Evolutionary conservation across 2,888 invertebrate genomes (phyloP), one percentile per base, ranked within the genome.

Genomic region (Cheilosia pagana): DNA sequence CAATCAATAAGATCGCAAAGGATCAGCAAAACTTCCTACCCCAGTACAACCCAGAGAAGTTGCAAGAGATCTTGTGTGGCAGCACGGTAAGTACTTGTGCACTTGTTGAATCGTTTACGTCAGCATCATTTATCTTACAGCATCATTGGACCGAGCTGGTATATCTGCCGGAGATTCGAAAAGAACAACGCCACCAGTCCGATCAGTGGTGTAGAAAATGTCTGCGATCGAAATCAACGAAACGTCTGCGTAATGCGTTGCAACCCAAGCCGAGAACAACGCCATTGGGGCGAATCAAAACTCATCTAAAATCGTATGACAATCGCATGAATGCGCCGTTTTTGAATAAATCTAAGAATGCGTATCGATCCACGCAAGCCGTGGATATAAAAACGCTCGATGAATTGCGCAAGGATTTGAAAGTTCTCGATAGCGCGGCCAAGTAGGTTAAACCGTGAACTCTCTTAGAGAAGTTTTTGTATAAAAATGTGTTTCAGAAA

Each of bases 111-210:
- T 4, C 10, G 6, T 21, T 21, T 10, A 12, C 0, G 16, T 41
- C 3, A 19, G 12, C 19, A 53, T 43, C 19, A 53, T 43, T 55
- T 68, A 62, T 68, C 81, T 87, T 89, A 39, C 87, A 93, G 93
- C 90, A 90, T 71, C 94, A 94, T 39, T 96, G 96, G 96, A 92
- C 94, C 16, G 95, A 96, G 88, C 95, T 93, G 88, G 89, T 96
- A 0, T 94, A 95, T 89, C 92, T 94, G 39, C 93, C 93, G 71
- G 88, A 91, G 16, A 92, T 95, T 23, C 93, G 94, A 76, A 92
- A 92, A 75, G 92, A 92, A 31, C 94, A 94, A 89, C 89, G 92
- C 62, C 90, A 92, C 12, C 92, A 93, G 53, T 90, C 94, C 0
- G 92, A 92, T 70, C 92, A 93, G 5, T 95, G 95, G 95, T 91